Evolutionary conservation across 2,888 invertebrate genomes (phyloP).

Genomic region (Drosophila cognata): DNA sequence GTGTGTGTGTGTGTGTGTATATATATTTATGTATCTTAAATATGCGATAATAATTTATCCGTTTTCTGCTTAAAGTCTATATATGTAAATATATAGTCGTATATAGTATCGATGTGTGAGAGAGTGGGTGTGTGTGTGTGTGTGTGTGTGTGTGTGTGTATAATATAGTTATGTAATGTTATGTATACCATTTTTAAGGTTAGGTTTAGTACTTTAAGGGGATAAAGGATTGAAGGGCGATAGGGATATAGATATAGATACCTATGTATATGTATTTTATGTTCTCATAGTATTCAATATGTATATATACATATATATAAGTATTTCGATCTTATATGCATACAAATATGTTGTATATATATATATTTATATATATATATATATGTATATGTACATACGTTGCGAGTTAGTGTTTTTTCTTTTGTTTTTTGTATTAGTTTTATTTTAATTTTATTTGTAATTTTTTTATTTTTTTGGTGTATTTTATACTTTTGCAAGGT

Average conservation of each 20-base stretch:
- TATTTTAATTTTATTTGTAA: slow-evolving; percentile 9
- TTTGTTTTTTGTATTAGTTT: slow-evolving; percentile 12
- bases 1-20: slow-evolving; percentile 14
- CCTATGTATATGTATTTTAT: slow-evolving; percentile 15
- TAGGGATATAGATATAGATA: slow-evolving; percentile 23
- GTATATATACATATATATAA: slow-evolving; percentile 8
- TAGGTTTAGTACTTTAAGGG: slow-evolving; percentile 17
- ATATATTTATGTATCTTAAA: slow-evolving; percentile 31
- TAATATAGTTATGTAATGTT: slow-evolving; percentile 3
- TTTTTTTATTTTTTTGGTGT: slow-evolving; percentile 53
- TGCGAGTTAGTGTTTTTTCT: slow-evolving; percentile 41
- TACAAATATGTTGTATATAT: slow-evolving; percentile 9
- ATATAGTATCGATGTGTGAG: slow-evolving; percentile 19
- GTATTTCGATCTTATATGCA: slow-evolving; percentile 21
- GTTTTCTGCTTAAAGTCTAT: slow-evolving; percentile 58
- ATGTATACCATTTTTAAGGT: slow-evolving; percentile 17
- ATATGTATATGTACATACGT: slow-evolving; percentile 27
- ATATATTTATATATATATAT: slow-evolving; percentile 34
- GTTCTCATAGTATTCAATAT: slow-evolving; percentile 16
- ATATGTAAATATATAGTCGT: slow-evolving; percentile 65
- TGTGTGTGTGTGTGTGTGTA: slow-evolving; percentile 8
- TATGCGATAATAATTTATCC: slow-evolving; percentile 43
- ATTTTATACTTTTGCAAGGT: slow-evolving; percentile 75
- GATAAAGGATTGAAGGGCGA: slow-evolving; percentile 1
- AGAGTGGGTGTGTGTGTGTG: slow-evolving; percentile 3